A percentile compares a stretch with the other conserved stretches of the same genome.
These are phyloP conservation scores for Molothrus aeneus DNA, from an alignment of 2,797 vertebrate species.

Conservation along the genomic window DNA sequence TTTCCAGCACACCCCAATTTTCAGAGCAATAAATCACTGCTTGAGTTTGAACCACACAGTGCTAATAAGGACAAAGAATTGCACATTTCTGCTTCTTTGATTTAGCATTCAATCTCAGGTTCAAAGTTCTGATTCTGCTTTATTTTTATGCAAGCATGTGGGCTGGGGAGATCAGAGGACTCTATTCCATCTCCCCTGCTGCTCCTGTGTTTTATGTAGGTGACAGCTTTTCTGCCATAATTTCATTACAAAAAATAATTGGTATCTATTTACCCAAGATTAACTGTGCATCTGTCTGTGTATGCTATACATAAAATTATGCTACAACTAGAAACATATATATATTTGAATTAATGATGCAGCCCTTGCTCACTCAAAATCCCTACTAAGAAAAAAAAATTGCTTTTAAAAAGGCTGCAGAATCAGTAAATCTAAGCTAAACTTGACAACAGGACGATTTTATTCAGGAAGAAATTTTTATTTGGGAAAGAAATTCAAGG, in stretches of 20 bases:
- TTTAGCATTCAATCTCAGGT: neutral
- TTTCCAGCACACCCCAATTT: neutral
- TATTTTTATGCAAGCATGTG: neutral
- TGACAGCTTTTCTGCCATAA: neutral
- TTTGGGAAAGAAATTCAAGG: conserved; percentile 4
- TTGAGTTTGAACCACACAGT: neutral
- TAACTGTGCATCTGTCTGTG: neutral
- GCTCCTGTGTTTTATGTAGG: neutral
- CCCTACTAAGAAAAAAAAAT: neutral
- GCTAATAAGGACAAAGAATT: neutral
- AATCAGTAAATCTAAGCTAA: conserved; percentile 18
- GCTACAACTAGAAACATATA: neutral
- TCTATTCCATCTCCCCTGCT: neutral
- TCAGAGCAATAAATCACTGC: neutral
- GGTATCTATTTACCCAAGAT: neutral
- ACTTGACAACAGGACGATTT: neutral
- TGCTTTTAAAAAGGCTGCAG: neutral
- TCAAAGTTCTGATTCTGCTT: neutral
- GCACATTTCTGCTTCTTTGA: conserved; percentile 2
- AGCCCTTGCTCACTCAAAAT: conserved; percentile 12
- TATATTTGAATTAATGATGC: neutral
- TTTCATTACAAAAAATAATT: conserved; percentile 31
- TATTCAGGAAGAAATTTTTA: neutral
- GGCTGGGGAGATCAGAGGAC: neutral
- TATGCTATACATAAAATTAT: neutral